These are phyloP conservation scores for Aulostomus chinensis DNA, from an alignment of 2,797 vertebrate genomes.

Conservation along the genomic window DNA sequence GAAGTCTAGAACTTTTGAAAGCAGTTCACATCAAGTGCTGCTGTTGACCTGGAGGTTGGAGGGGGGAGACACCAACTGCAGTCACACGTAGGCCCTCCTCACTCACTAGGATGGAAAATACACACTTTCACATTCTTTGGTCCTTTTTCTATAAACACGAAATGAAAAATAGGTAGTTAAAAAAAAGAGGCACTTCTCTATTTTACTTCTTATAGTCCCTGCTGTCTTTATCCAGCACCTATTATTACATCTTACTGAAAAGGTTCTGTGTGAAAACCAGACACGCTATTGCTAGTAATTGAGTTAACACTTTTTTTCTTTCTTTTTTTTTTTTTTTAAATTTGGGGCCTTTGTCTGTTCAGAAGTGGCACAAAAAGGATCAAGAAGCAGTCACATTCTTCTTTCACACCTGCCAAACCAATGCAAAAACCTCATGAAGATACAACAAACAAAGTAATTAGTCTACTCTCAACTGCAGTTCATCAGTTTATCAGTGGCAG, in stretches of 20 bases:
- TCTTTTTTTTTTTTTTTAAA: too few species aligned
- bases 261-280: not conserved
- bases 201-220: conserved; percentile 17
- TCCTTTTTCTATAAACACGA: conserved; percentile 43
- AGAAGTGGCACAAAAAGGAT: conserved; percentile 23
- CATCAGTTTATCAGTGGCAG: conserved; percentile 81
- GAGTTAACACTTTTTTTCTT: too few species aligned
- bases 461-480: conserved; percentile 16
- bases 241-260: not conserved
- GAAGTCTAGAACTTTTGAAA: not conserved
- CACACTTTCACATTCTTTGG: conserved; percentile 56
- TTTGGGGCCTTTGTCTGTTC: conserved; percentile 5
- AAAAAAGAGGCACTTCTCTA: not conserved
- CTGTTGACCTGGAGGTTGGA: conserved; percentile 4
- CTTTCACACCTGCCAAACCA: conserved; percentile 27
- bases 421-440: conserved; percentile 33
- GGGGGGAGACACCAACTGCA: not conserved
- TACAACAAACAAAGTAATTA: conserved; percentile 12
- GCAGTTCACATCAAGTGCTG: not conserved
- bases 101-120: conserved; percentile 13
- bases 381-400: conserved; percentile 23
- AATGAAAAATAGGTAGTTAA: conserved; percentile 41
- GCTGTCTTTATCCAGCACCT: not conserved
- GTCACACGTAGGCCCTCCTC: conserved; percentile 1
- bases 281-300: not conserved